Base-by-base conservation (phyloP, 2,888 invertebrate species). In the Adelphocoris suturalis region DNA sequence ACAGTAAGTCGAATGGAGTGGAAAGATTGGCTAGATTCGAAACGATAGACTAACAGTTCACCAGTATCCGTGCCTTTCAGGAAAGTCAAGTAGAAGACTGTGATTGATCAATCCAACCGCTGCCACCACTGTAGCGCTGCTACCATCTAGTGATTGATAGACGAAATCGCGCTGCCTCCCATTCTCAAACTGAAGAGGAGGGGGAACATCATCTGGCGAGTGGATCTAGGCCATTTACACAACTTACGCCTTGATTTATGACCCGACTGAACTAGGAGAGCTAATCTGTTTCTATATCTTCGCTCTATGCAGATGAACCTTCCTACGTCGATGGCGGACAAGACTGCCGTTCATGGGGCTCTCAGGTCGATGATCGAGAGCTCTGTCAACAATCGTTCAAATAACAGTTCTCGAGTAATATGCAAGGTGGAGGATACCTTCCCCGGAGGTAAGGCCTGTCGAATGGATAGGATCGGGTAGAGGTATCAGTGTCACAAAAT, bases 191-290 rank as follows among this genome's bases (percentile, higher is more conserved):
- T 12, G 5, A 23, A 68, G 11, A 23, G 68, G 19, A 68, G 68
- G 27, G 19, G 19, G 68, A 68, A 68, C 68, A 68, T 68, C 68
- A 68, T 68, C 68, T 68, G 68, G 68, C 68, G 68, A 68, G 68
- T 68, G 68, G 68, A 68, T 68, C 68, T 68, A 68, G 68, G 68
- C 68, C 68, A 68, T 68, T 68, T 68, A 23, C 68, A 68, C 68
- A 23, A 68, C 68, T 68, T 68, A 68, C 68, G 68, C 68, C 68
- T 68, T 68, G 68, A 68, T 68, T 68, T 68, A 68, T 68, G 68
- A 68, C 68, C 68, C 68, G 68, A 19, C 12, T 27, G 68, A 68
- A 68, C 68, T 68, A 68, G 68, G 68, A 68, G 68, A 68, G 68
- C 68, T 68, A 68, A 68, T 68, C 68, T 19, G 23, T 68, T 68